A percentile compares a stretch with the other conserved stretches of the same genome.
Conservation (phyloP, 2,888 invertebrate genomes). For the Dryomyza anilis region DNA sequence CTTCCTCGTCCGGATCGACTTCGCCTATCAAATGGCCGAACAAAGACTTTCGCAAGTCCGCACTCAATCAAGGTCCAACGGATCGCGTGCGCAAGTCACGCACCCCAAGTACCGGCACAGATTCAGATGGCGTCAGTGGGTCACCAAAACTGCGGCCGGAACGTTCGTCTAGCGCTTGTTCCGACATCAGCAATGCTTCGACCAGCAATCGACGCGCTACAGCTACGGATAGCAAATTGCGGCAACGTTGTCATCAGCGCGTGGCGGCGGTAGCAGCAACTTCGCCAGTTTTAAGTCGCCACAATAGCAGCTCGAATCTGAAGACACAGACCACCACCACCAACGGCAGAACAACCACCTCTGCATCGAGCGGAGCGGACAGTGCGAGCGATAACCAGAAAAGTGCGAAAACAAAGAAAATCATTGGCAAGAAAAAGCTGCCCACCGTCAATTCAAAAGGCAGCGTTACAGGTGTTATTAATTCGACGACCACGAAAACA, state of each 20-base stretch:
- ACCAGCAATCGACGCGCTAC: constrained; percentile 55
- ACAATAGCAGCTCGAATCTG: constrained; percentile 45
- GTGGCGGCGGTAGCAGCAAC: constrained; percentile 62
- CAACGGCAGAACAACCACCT: constrained; percentile 60
- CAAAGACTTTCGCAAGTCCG: constrained; percentile 77
- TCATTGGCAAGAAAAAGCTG: constrained; percentile 47
- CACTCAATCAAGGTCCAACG: constrained; percentile 69
- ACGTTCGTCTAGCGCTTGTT: constrained; percentile 62
- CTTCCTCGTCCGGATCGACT: constrained; percentile 50
- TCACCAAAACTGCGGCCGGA: constrained; percentile 44
- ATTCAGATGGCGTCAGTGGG: constrained; percentile 48
- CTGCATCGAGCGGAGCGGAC: constrained; percentile 55
- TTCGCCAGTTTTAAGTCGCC: constrained; percentile 55
- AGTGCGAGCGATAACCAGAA: constrained; percentile 47
- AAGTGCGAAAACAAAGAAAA: constrained; percentile 39
- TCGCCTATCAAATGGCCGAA: constrained; percentile 63
- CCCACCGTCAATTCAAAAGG: constrained; percentile 28
- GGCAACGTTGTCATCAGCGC: constrained; percentile 46
- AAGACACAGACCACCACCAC: constrained; percentile 38
- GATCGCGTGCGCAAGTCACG: constrained; percentile 59
- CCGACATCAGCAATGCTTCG: constrained; percentile 64
- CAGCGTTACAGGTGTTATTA: constrained; percentile 32
- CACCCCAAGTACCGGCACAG: constrained; percentile 58
- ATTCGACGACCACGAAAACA: constrained; percentile 20
- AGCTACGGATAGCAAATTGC: constrained; percentile 60